These are phyloP conservation scores for Phalanger gymnotis DNA, from an alignment of 2,797 vertebrate species.

Conservation along the genomic window DNA sequence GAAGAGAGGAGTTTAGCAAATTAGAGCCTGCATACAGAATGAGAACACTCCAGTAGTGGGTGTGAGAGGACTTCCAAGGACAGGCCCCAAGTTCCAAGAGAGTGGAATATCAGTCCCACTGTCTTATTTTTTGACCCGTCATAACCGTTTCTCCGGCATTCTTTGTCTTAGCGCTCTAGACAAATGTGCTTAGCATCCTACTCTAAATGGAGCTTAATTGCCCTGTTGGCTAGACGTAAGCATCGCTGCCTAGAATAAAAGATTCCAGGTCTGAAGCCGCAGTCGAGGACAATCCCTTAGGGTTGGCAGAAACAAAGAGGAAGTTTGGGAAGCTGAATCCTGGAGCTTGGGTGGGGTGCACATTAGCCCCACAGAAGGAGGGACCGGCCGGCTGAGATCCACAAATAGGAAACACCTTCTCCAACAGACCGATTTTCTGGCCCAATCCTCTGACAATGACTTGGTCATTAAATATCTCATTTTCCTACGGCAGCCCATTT, in stretches of 20 bases:
- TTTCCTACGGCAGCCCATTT: constrained; percentile 75
- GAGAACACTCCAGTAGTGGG: not conserved
- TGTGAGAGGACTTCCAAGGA: not conserved
- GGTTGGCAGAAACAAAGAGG: constrained; percentile 34
- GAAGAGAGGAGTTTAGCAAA: constrained; percentile 27
- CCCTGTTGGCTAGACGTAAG: constrained; percentile 30
- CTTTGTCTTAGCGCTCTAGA: constrained; percentile 45
- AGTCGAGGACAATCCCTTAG: constrained; percentile 51
- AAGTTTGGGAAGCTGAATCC: not conserved
- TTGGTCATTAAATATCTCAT: constrained; percentile 67
- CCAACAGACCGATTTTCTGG: constrained; percentile 64
- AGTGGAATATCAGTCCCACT: not conserved
- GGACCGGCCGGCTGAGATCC: constrained; percentile 23
- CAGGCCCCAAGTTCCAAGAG: not conserved
- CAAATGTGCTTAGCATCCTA: constrained; percentile 5
- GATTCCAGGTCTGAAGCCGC: constrained; percentile 34
- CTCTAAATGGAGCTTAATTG: constrained; percentile 57
- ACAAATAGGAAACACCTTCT: constrained; percentile 67
- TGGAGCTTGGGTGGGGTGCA: not conserved
- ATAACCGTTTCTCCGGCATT: not conserved
- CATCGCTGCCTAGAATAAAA: constrained; percentile 58
- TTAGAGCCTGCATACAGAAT: not conserved
- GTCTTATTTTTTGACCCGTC: not conserved
- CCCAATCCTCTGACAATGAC: constrained; percentile 69
- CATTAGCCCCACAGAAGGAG: constrained; percentile 28